Conservation (phyloP, 2,113 vertebrate genomes). For the Chiloscyllium plagiosum region DNA sequence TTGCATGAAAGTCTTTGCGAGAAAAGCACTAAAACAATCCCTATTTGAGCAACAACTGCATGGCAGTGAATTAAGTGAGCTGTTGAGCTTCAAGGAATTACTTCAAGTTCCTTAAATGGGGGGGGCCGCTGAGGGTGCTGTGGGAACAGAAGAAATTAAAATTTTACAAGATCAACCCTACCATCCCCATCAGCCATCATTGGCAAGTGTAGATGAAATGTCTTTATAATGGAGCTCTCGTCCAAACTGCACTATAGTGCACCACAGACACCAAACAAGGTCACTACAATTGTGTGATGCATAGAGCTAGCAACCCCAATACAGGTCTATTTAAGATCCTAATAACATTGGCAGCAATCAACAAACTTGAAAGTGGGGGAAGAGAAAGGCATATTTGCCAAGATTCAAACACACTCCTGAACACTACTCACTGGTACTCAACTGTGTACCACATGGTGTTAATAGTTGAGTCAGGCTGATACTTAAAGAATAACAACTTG, state of each 20-base stretch:
- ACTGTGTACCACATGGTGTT: neutral
- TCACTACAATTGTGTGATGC: neutral
- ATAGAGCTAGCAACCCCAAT: no score
- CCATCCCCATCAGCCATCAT: neutral
- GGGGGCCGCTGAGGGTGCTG: neutral
- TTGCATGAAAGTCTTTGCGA: neutral
- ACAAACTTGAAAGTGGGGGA: neutral
- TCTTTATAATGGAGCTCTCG: neutral
- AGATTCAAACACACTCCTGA: neutral
- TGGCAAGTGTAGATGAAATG: neutral
- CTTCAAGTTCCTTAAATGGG: neutral
- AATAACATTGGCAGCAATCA: neutral
- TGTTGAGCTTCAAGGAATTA: neutral
- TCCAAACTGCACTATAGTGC: neutral
- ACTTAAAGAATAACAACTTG: neutral
- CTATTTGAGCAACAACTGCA: neutral
- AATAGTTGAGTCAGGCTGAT: neutral
- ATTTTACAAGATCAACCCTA: no score
- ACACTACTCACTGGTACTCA: neutral
- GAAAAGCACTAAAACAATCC: neutral
- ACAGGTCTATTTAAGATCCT: neutral
- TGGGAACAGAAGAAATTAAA: neutral
- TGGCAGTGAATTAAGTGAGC: neutral
- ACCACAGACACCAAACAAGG: no score
- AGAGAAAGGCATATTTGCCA: neutral